These are phyloP conservation scores for Polietes domitor DNA, from an alignment of 2,888 invertebrate species.

Conservation along the genomic window DNA sequence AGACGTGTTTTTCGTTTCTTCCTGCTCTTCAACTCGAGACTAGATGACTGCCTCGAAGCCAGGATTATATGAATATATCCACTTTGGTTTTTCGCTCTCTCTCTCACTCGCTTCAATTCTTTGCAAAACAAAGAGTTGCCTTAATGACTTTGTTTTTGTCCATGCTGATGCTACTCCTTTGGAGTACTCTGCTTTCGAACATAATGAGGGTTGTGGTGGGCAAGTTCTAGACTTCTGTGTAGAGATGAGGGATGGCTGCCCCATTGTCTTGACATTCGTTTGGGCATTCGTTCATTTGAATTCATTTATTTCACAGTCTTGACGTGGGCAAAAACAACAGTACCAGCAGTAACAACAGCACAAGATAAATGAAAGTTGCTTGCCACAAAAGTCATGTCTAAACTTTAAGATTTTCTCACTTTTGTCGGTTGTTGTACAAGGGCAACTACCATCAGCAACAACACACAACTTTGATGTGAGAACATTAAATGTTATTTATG, in stretches of 20 bases:
- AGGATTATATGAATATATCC: not conserved
- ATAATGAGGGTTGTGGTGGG: not conserved
- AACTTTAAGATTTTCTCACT: slow-evolving; percentile 33
- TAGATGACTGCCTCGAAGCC: not conserved
- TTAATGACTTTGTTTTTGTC: slow-evolving; percentile 37
- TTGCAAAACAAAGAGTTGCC: slow-evolving; percentile 29
- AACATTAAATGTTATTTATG: slow-evolving; percentile 35
- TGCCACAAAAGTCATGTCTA: slow-evolving; percentile 32
- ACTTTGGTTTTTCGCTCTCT: not conserved
- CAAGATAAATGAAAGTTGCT: slow-evolving; percentile 34
- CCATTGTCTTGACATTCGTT: slow-evolving; percentile 2
- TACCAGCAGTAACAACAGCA: not conserved
- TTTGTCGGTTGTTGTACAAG: slow-evolving; percentile 24
- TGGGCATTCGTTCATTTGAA: not conserved
- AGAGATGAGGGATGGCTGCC: not conserved
- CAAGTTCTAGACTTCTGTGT: not conserved
- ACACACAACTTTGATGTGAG: slow-evolving; percentile 10
- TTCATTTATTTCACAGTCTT: slow-evolving; percentile 10
- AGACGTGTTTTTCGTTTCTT: slow-evolving; percentile 10
- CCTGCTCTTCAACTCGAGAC: not conserved
- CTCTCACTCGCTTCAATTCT: not conserved
- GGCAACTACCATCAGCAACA: not conserved
- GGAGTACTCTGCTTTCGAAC: not conserved
- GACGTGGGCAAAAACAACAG: not conserved
- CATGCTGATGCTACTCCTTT: not conserved